These are phyloP conservation scores for Brachyptera putata DNA, from an alignment of 2,888 invertebrate genomes.

Conservation along the genomic window DNA sequence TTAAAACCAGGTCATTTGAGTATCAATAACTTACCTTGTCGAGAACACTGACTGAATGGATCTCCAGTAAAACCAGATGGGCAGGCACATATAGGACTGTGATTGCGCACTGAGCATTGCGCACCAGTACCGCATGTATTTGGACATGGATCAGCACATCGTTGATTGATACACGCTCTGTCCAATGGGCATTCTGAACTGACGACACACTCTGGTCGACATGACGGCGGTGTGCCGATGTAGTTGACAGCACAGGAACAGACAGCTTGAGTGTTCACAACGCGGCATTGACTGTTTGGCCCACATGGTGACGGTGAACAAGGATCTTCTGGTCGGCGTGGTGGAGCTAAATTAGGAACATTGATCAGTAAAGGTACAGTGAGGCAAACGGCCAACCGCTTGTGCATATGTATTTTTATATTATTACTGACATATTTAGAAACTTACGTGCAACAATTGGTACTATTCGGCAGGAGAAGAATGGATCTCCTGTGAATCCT, in stretches of 20 bases:
- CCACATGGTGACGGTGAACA: slow-evolving; percentile 84
- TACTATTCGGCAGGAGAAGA: slow-evolving; percentile 49
- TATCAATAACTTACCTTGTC: slow-evolving; percentile 53
- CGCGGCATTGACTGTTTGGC: slow-evolving; percentile 79
- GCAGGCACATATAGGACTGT: slow-evolving; percentile 84
- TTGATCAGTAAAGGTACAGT: too few species aligned
- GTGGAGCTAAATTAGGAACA: slow-evolving; percentile 42
- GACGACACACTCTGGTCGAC: slow-evolving; percentile 82
- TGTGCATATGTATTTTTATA: too few species aligned
- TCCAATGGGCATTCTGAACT: slow-evolving; percentile 79
- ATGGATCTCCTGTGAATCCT: slow-evolving; percentile 78
- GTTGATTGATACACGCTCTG: slow-evolving; percentile 78
- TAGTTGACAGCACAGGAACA: slow-evolving; percentile 80
- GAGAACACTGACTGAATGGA: slow-evolving; percentile 74
- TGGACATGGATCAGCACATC: slow-evolving; percentile 83
- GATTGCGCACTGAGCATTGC: slow-evolving; percentile 76
- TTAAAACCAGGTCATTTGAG: too few species aligned
- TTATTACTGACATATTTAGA: too few species aligned
- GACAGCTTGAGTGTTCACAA: slow-evolving; percentile 73
- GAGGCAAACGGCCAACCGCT: too few species aligned
- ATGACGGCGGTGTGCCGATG: slow-evolving; percentile 72
- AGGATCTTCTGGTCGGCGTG: slow-evolving; percentile 56
- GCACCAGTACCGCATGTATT: slow-evolving; percentile 84
- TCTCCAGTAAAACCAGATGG: slow-evolving; percentile 80
- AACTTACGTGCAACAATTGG: slow-evolving; percentile 27